Evolutionary conservation across 2,113 vertebrate genomes (phyloP), one percentile per base, ranked within the genome.

Genomic region (Anas platyrhynchos): DNA sequence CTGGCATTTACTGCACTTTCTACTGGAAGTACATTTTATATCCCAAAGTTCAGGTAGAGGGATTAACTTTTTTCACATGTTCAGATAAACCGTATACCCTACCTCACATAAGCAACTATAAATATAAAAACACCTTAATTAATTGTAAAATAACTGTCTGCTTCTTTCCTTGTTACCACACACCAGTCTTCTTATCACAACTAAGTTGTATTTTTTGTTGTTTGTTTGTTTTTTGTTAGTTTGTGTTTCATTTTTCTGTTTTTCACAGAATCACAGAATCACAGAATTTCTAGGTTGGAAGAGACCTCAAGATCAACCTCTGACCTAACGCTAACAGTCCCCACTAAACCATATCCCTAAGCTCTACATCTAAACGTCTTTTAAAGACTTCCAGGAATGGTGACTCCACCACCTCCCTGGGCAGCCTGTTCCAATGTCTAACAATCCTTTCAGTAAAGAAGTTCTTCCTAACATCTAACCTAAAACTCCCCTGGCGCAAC

Each of bases 1-100:
- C 20, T 84, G 62, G 73, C 72, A 96, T 96, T 97, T 97, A 88
- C 88, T 88, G 65, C 48, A 84, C 22, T 95, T 97, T 88, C 52
- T 93, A 41, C 36, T 75, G 29, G 43, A 96, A 96, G 14, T 7
- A 91, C 36, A 46, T 93, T 88, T 96, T 77, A 27, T 93, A 80
- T 76, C 87, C 27, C 82, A 90, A 95, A 96, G 44, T 27, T 94
- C 46, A 73, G 43, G 69, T 41, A 66, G 46, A 87, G 54, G 25
- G 29, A 87, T 83, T 91, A 94, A 77, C 18, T 95, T 95, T 89
- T 82, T 50, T 80, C 59, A 91, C 22, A 36, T 89, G 21, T 86
- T 89, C 91, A 90, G 68, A 68, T 73, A 73, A 93, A 86, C 84
- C 85, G 36, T 87, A 68, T 56, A 83, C 89, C 58, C 79, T 38